Conservation (phyloP, 2,113 vertebrate species). For the Lophius piscatorius region DNA sequence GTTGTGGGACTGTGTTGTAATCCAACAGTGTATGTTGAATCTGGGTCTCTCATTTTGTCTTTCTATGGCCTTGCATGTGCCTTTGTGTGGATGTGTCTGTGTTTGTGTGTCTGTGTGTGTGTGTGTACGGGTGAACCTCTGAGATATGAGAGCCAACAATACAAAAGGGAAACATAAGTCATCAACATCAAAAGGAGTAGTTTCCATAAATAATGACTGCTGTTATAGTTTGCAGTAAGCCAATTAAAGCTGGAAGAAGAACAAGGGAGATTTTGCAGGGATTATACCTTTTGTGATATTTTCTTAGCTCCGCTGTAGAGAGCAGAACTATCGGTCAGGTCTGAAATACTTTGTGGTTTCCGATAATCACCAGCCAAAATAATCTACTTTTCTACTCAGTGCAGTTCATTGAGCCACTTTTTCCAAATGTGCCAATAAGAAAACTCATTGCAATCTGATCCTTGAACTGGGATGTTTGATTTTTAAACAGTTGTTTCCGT, state of each 20-base stretch:
- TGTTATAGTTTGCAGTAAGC: conserved; percentile 75
- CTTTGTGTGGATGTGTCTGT: conserved; percentile 16
- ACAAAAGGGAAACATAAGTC: conserved; percentile 62
- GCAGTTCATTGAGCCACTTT: conserved; percentile 32
- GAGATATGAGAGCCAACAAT: conserved; percentile 45
- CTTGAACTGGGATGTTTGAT: conserved; percentile 41
- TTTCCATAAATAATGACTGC: conserved; percentile 65
- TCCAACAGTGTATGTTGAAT: conserved; percentile 16
- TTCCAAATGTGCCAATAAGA: conserved; percentile 46
- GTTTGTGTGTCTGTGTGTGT: conserved; percentile 8
- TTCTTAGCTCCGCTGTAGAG: conserved; percentile 46
- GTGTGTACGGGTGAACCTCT: conserved; percentile 32
- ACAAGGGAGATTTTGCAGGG: conserved; percentile 66
- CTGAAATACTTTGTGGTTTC: conserved; percentile 63
- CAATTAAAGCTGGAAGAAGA: conserved; percentile 73
- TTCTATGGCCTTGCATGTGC: conserved; percentile 10
- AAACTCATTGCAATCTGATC: conserved; percentile 63
- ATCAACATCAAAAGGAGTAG: conserved; percentile 65
- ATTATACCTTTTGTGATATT: conserved; percentile 68
- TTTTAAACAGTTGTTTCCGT: conserved; percentile 48
- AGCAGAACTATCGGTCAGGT: conserved; percentile 52
- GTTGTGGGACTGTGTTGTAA: conserved; percentile 15
- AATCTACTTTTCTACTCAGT: conserved; percentile 58
- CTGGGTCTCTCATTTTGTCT: conserved; percentile 19
- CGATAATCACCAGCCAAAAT: conserved; percentile 71